Evolutionary conservation across 1,140 invertebrate genomes (phyloP).

Genomic region (Achatina immaculata): DNA sequence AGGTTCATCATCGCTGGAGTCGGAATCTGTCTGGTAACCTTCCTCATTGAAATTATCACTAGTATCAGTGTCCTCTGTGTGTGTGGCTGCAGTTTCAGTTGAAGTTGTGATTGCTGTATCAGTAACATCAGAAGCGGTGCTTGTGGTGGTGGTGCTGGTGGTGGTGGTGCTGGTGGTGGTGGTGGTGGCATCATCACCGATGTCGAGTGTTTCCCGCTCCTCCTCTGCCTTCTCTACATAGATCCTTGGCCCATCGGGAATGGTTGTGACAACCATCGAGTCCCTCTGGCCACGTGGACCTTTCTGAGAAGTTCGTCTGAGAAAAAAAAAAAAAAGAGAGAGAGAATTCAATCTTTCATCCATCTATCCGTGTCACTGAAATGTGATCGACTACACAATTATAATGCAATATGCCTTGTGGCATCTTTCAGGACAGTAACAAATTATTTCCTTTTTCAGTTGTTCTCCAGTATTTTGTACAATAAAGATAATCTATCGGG

Average conservation of each 20-base stretch:
- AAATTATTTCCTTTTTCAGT: no score
- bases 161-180: not conserved
- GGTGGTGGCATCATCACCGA: not conserved
- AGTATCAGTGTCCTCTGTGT: constrained; percentile 34
- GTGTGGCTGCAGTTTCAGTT: not conserved
- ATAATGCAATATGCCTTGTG: no score
- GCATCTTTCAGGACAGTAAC: no score
- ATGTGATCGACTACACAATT: no score
- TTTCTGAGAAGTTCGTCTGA: constrained; percentile 42
- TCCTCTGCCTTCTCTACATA: constrained; percentile 57
- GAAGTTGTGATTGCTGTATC: not conserved
- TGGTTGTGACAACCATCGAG: constrained; percentile 25
- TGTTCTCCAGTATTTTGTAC: no score
- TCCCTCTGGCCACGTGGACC: constrained; percentile 42
- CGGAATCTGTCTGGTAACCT: constrained; percentile 61
- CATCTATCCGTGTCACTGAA: no score
- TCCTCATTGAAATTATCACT: constrained; percentile 54
- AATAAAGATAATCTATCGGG: no score
- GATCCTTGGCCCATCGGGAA: constrained; percentile 54
- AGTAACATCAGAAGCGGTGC: no score
- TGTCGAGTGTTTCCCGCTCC: not conserved
- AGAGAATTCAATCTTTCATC: no score
- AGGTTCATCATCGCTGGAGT: constrained; percentile 59
- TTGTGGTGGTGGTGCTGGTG: not conserved
- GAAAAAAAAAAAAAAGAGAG: no score